phyloP scores from a whole-genome alignment of 2,113 vertebrate genomes.

The Protobothrops mucrosquamatus region DNA sequence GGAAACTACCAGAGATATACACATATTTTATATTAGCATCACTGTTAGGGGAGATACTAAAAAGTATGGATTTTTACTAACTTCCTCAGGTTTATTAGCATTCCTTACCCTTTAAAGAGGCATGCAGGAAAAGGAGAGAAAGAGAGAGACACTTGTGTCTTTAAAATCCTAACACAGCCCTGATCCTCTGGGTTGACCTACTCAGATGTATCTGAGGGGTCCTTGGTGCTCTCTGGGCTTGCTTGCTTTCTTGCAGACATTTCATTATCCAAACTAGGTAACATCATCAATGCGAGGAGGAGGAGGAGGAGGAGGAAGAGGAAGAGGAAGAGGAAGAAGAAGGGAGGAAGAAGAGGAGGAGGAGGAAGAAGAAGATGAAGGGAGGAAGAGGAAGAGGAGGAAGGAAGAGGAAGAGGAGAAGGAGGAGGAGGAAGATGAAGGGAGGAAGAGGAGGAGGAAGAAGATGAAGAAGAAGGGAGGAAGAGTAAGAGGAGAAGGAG shows the following conservation, averaged over 20 bases:
- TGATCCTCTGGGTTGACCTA: not conserved
- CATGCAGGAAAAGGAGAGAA: not conserved
- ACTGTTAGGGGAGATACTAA: not conserved
- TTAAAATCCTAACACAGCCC: not conserved
- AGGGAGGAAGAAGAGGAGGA: no score
- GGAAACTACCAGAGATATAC: not conserved
- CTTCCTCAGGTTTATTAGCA: not conserved
- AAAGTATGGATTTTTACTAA: not conserved
- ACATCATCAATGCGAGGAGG: not conserved
- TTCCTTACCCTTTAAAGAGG: not conserved
- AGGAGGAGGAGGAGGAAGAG: not conserved
- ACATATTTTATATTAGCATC: not conserved
- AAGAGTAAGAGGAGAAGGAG: no score
- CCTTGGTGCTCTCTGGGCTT: not conserved
- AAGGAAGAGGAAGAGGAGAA: fast-evolving
- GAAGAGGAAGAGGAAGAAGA: no score
- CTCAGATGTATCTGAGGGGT: not conserved
- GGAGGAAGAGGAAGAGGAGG: no score
- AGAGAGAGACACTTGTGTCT: not conserved
- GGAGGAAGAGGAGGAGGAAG: not conserved
- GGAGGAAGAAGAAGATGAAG: no score
- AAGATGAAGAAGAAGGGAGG: no score
- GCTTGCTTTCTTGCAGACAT: not conserved
- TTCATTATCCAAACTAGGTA: not conserved
- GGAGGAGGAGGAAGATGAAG: fast-evolving